Conservation (phyloP, 2,113 vertebrate genomes). For the Xenopus laevis region DNA sequence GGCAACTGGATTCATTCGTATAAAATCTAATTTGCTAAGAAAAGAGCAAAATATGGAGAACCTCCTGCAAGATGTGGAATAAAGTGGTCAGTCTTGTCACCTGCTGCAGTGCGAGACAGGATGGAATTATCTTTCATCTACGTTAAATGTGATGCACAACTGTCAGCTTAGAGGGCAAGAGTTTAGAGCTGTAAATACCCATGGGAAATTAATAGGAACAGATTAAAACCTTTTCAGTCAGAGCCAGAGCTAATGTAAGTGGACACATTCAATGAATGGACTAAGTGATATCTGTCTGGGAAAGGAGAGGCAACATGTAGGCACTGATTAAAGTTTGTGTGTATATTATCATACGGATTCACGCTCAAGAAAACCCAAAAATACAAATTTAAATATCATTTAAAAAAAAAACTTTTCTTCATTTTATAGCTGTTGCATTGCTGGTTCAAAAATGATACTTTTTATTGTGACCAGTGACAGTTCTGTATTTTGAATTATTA, state of each 20-base stretch:
- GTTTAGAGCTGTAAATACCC: not conserved
- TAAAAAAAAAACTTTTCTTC: too few species aligned
- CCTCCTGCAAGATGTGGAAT: not conserved
- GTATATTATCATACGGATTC: conserved; percentile 19
- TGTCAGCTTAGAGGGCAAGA: conserved; percentile 1
- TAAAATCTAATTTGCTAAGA: too few species aligned
- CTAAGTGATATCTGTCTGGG: conserved; percentile 20
- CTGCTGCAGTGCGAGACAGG: conserved; percentile 13
- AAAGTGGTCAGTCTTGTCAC: not conserved
- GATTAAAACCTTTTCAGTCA: conserved; percentile 11
- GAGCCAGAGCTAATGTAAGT: not conserved
- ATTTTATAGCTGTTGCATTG: too few species aligned
- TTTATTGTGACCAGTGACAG: too few species aligned
- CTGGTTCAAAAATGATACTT: too few species aligned
- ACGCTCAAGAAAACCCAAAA: conserved; percentile 29
- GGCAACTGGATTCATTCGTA: too few species aligned
- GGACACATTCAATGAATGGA: conserved; percentile 10
- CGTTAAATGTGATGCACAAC: conserved; percentile 32
- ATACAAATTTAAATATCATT: not conserved
- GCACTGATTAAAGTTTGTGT: conserved; percentile 29
- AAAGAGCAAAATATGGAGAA: too few species aligned
- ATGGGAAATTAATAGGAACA: conserved; percentile 28
- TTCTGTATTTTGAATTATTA: too few species aligned
- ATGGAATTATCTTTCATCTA: conserved; percentile 32
- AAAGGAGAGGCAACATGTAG: conserved; percentile 21